These are phyloP conservation scores for Polypterus bichir DNA, from an alignment of 2,113 vertebrate genomes.

Conservation along the genomic window DNA sequence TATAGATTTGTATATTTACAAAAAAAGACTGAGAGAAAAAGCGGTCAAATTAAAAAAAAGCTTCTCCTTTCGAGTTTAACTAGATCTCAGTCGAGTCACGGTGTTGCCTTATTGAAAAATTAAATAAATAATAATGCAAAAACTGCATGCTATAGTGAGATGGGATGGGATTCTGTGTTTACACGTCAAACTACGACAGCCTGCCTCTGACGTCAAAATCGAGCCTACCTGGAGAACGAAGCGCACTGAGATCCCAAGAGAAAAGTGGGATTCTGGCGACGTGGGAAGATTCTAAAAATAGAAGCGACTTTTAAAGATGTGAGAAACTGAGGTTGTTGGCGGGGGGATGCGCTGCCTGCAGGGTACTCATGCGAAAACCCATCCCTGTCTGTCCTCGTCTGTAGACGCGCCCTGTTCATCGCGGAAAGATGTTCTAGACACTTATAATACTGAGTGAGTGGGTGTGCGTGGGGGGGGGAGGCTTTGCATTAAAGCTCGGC, in stretches of 20 bases:
- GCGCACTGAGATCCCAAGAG: slow-evolving; percentile 45
- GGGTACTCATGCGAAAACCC: too few species aligned
- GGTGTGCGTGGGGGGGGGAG: too few species aligned
- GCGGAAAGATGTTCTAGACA: too few species aligned
- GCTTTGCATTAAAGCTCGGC: too few species aligned
- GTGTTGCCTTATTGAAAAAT: slow-evolving; percentile 24
- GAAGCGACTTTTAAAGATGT: background rate
- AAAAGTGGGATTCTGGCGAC: slow-evolving; percentile 18
- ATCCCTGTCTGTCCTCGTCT: slow-evolving; percentile 6
- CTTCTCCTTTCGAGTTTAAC: background rate
- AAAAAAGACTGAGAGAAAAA: slow-evolving; percentile 4
- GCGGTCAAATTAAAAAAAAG: slow-evolving; percentile 3
- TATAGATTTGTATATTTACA: slow-evolving; percentile 16
- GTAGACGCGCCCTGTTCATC: too few species aligned
- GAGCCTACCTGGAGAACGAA: slow-evolving; percentile 60
- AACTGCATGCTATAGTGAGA: slow-evolving; percentile 9
- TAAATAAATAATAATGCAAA: slow-evolving; percentile 29
- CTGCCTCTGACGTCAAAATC: slow-evolving; percentile 78
- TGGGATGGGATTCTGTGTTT: slow-evolving; percentile 55
- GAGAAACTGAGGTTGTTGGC: too few species aligned
- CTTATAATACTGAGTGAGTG: too few species aligned
- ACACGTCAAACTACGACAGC: slow-evolving; percentile 78
- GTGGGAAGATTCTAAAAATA: slow-evolving; percentile 43
- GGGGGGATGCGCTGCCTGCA: too few species aligned
- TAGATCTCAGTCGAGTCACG: slow-evolving; percentile 12